Percentiles rank a stretch among this genome's conserved stretches.
phyloP scores from a whole-genome alignment of 2,797 vertebrate species.

The Gymnodraco acuticeps region DNA sequence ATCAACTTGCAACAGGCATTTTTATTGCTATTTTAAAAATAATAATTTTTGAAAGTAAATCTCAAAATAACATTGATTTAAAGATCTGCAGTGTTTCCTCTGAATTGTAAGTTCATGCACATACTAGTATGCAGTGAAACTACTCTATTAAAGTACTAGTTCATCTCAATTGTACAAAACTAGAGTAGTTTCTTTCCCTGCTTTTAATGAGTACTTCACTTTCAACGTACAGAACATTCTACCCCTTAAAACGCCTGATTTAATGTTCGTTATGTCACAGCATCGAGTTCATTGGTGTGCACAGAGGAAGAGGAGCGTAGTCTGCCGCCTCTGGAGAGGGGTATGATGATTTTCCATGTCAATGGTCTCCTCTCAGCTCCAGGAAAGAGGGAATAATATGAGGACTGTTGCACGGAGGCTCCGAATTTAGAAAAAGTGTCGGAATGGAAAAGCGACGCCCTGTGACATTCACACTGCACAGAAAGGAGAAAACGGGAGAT shows the following conservation, averaged over 20 bases:
- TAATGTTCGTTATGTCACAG: slow-evolving; percentile 9
- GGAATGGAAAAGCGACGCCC: slow-evolving; percentile 42
- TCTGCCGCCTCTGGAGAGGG: slow-evolving; percentile 41
- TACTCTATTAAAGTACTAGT: background rate
- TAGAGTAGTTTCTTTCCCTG: background rate
- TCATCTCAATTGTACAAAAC: background rate
- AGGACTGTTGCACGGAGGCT: slow-evolving; percentile 54
- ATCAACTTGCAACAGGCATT: background rate
- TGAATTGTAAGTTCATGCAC: background rate
- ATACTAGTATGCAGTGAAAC: background rate
- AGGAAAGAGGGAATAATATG: slow-evolving; percentile 63
- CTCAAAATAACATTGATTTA: background rate
- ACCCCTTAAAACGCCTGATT: background rate
- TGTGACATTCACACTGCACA: slow-evolving; percentile 38
- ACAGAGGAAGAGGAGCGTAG: slow-evolving; percentile 37
- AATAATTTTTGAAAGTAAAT: too few relatives aligned
- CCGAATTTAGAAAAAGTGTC: slow-evolving; percentile 57
- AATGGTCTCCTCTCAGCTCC: slow-evolving; percentile 53
- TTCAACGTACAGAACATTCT: background rate
- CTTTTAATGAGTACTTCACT: background rate
- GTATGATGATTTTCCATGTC: slow-evolving; percentile 66
- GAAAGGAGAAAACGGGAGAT: slow-evolving; percentile 17
- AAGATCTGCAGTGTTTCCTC: background rate
- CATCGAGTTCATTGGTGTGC: slow-evolving; percentile 26
- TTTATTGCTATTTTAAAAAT: background rate